These are phyloP conservation scores for Gymnoscopelus microlampas DNA, from an alignment of 2,797 vertebrate genomes.

Conservation along the genomic window DNA sequence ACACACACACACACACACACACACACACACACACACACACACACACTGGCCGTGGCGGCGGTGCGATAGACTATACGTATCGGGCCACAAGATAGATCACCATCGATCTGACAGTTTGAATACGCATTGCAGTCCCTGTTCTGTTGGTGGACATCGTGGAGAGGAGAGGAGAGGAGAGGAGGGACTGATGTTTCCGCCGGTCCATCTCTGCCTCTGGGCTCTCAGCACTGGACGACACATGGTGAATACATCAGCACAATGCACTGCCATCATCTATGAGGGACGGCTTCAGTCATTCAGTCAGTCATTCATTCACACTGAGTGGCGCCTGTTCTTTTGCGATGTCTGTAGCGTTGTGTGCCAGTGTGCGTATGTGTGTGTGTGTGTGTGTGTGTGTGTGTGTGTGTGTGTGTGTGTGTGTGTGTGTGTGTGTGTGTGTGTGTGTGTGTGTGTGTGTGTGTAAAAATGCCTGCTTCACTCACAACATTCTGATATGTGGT, in stretches of 20 bases:
- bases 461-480: too few species aligned
- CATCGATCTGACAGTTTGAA: constrained; percentile 33
- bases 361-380: not conserved
- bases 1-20: too few species aligned
- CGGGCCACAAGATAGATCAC: constrained; percentile 1
- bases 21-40: too few species aligned
- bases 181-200: not conserved
- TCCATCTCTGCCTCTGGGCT: not conserved
- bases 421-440: constrained; percentile 1
- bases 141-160: not conserved
- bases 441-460: not conserved
- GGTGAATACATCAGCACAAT: not conserved
- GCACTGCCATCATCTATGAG: not conserved
- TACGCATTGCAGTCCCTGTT: constrained; percentile 18
- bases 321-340: constrained; percentile 21
- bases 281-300: constrained; percentile 15
- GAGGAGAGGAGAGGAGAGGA: constrained; percentile 5
- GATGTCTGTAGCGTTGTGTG: constrained; percentile 1
- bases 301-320: constrained; percentile 28
- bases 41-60: not conserved
- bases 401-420: not conserved
- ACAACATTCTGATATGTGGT: too few species aligned
- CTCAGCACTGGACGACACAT: not conserved
- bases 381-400: constrained; percentile 1
- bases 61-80: too few species aligned